Base-by-base conservation (phyloP, 2,113 vertebrate species). In the Alces alces region DNA sequence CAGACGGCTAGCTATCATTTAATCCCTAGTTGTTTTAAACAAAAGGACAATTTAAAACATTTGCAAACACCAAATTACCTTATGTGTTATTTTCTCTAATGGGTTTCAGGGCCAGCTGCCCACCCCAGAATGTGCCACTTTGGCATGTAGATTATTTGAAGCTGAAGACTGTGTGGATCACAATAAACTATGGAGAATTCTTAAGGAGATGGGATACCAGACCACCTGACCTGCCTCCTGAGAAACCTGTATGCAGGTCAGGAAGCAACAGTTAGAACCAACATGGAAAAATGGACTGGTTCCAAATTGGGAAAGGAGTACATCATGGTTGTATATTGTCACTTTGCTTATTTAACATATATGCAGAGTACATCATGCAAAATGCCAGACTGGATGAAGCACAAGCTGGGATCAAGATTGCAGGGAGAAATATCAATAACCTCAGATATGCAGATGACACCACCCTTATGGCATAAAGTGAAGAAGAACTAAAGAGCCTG, bases 21-120 rank as follows among this genome's bases (percentile, higher is more conserved):
- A 80, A 76, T 76, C 4, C 5, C 10, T 83, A 55, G 15, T 79
- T 85, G 36, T 85, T 95, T 91, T 82, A 52, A 96, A 78, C 3
- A 73, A 90, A 94, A 91, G 82, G 25, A 54, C 43, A 97, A 61
- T 70, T 33, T 60, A 73, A 97, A 90, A 89, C 14, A 57, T 79
- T 80, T 89, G 13, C 9, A 89, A 89, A 57, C 6, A 80, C 5
- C 39, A 55, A 91, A 57, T 14, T 27, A 88, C 30, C 0, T 54
- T 52, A 79, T 54, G 4, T 33, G 2, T 85, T 80, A 58, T 73
- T 93, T 80, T 86, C 33, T 36, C 7, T 36, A 54, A 83, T 55
- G 50, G 50, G 50, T 52, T 83, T 55, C 52, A 55, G 80, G 52
- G 12, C 13, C 52, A 52, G 50, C 12, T 83, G 52, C 80, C 33